These are phyloP conservation scores for Pempheris klunzingeri DNA, from an alignment of 2,797 vertebrate genomes.

Conservation along the genomic window DNA sequence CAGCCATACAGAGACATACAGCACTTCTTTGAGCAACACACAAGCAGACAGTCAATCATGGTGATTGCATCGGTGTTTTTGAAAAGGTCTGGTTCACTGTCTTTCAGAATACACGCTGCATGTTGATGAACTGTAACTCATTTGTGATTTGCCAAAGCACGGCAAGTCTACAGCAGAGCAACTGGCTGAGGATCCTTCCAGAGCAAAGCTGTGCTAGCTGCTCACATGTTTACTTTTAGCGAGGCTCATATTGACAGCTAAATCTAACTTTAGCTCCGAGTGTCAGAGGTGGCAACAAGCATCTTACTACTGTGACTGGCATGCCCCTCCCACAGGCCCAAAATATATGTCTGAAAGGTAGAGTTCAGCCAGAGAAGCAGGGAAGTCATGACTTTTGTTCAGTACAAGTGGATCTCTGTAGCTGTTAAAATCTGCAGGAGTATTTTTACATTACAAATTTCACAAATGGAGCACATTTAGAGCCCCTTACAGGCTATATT, in stretches of 20 bases:
- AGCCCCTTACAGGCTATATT: constrained; percentile 22
- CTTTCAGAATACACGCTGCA: constrained; percentile 29
- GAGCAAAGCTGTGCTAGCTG: constrained; percentile 55
- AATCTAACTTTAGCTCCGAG: constrained; percentile 73
- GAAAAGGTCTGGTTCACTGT: constrained; percentile 48
- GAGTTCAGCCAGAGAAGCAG: constrained; percentile 30
- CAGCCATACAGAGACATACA: constrained; percentile 11
- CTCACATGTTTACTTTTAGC: constrained; percentile 70
- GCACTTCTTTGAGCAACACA: constrained; percentile 18
- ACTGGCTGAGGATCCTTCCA: constrained; percentile 50
- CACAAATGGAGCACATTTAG: constrained; percentile 28
- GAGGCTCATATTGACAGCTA: constrained; percentile 53
- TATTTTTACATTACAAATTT: constrained; percentile 33
- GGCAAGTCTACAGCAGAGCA: constrained; percentile 37
- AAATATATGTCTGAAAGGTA: constrained; percentile 55
- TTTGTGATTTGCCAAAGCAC: constrained; percentile 40
- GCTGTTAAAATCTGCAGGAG: not conserved
- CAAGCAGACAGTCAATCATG: constrained; percentile 35
- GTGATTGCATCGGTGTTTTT: constrained; percentile 51
- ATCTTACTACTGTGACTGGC: constrained; percentile 72
- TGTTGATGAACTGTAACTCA: constrained; percentile 32
- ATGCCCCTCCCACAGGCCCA: constrained; percentile 56
- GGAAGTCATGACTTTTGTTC: constrained; percentile 34
- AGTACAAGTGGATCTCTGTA: constrained; percentile 17
- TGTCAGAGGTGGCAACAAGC: constrained; percentile 66